Base-by-base conservation (phyloP, 92 coral and sea anemone genomes). In the Parazoanthus swiftii region DNA sequence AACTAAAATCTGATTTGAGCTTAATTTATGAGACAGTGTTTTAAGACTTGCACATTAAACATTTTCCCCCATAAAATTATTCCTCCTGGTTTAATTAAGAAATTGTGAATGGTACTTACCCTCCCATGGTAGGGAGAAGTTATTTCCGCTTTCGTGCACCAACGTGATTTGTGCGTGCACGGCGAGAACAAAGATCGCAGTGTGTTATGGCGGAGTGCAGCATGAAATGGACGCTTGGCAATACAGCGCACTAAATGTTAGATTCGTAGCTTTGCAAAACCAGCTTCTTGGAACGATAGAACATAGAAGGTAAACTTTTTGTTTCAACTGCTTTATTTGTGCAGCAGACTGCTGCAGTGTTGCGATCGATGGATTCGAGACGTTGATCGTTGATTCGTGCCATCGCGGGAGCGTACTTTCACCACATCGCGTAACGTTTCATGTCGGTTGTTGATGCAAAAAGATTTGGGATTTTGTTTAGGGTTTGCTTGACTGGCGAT, bases 201-300 rank as follows among this genome's bases (percentile, higher is more conserved):
- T 82, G 86, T 82, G 76, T 84, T 84, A 82, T 82, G 86, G 86
- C 75, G 86, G 76, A 82, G 46, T 66, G 73, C 29, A 56, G 74
- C 58, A 67, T 23, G 86, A 36, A 26, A 84, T 84, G 87, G 87
- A 84, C 66, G 93, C 90, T 88, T 90, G 93, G 93, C 79, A 87
- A 56, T 90, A 90, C 43, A 74, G 88, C 35, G 90, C 84, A 33
- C 83, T 88, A 48, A 89, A 88, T 33, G 85, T 83, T 33, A 90
- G 87, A 82, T 44, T 87, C 18, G 6, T 76, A 37, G 73, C 90
- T 36, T 86, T 90, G 36, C 93, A 90, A 77, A 76, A 56, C 25
- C 90, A 90, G 48, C 88, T 90, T 65, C 50, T 88, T 3, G 43
- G 67, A 33, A 82, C 44, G 37, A 88, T 65, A 89, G 88, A 82